Conservation (phyloP, 2,113 vertebrate genomes). For the Ginglymostoma cirratum region DNA sequence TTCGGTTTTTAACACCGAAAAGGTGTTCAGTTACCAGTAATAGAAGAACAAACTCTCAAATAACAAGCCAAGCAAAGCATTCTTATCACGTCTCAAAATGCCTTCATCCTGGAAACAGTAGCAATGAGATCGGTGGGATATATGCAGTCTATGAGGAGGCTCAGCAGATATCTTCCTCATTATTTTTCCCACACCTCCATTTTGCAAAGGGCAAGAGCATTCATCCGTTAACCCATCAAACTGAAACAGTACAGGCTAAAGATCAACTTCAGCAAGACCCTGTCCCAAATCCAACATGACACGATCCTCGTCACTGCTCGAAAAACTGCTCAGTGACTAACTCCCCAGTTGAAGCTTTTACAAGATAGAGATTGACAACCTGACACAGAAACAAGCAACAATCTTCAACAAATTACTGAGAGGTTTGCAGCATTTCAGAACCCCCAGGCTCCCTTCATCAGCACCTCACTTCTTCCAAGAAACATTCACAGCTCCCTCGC, state of each 20-base stretch:
- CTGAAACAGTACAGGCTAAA: background rate
- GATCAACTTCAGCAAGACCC: background rate
- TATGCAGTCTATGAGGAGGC: too few species aligned
- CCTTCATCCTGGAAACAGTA: constrained; percentile 20
- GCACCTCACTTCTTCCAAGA: background rate
- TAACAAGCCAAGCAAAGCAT: constrained; percentile 38
- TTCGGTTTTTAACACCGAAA: background rate
- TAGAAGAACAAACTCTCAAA: constrained; percentile 39
- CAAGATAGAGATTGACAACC: background rate
- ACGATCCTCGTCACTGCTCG: background rate
- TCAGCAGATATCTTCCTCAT: background rate
- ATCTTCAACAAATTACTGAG: background rate
- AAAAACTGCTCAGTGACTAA: too few species aligned
- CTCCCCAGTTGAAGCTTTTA: background rate
- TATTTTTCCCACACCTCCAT: background rate
- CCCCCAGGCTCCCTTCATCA: background rate
- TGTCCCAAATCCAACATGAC: background rate
- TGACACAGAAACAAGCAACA: background rate
- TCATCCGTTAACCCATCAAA: background rate
- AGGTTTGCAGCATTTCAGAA: background rate
- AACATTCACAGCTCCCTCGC: background rate
- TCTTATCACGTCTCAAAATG: background rate
- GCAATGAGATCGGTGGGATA: background rate
- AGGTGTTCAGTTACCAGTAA: constrained; percentile 40
- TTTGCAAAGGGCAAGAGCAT: background rate